Evolutionary conservation across 2,113 vertebrate species (phyloP).

Genomic region (Perca fluviatilis): DNA sequence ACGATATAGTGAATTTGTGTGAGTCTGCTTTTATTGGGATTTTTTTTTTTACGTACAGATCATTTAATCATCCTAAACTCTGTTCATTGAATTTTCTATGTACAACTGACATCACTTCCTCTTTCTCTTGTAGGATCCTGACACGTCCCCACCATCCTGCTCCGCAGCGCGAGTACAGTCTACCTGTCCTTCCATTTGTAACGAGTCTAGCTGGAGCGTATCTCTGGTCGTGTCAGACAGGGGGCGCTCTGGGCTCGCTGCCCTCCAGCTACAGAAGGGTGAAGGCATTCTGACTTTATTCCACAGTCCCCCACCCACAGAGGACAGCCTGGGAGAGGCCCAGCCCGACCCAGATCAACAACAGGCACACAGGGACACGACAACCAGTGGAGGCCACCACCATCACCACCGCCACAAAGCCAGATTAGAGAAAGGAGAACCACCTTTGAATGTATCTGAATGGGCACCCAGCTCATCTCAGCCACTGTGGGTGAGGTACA

Average conservation of each 20-base stretch:
- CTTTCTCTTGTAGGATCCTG: slow-evolving; percentile 69
- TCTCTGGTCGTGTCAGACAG: slow-evolving; percentile 79
- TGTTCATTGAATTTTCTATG: background rate
- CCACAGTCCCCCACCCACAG: slow-evolving; percentile 35
- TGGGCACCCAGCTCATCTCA: slow-evolving; percentile 63
- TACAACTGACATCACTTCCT: background rate
- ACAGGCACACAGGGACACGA: slow-evolving; percentile 23
- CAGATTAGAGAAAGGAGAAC: slow-evolving; percentile 68
- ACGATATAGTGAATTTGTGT: background rate
- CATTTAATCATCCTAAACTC: background rate
- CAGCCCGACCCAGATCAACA: background rate
- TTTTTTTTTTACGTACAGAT: background rate
- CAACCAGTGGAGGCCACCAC: background rate
- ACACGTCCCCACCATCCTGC: slow-evolving; percentile 78
- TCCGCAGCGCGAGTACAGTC: slow-evolving; percentile 60
- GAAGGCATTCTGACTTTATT: slow-evolving; percentile 74
- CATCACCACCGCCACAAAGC: slow-evolving; percentile 23
- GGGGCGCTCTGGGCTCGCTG: slow-evolving; percentile 82
- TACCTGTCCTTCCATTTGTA: slow-evolving; percentile 72
- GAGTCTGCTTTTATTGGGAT: background rate
- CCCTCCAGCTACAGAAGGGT: slow-evolving; percentile 76
- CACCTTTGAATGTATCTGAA: slow-evolving; percentile 71
- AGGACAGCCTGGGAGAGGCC: slow-evolving; percentile 19
- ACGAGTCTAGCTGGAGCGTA: slow-evolving; percentile 75
- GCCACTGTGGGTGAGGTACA: slow-evolving; percentile 76